Conservation (phyloP, 2,113 vertebrate genomes). For the Oxyruncus cristatus region DNA sequence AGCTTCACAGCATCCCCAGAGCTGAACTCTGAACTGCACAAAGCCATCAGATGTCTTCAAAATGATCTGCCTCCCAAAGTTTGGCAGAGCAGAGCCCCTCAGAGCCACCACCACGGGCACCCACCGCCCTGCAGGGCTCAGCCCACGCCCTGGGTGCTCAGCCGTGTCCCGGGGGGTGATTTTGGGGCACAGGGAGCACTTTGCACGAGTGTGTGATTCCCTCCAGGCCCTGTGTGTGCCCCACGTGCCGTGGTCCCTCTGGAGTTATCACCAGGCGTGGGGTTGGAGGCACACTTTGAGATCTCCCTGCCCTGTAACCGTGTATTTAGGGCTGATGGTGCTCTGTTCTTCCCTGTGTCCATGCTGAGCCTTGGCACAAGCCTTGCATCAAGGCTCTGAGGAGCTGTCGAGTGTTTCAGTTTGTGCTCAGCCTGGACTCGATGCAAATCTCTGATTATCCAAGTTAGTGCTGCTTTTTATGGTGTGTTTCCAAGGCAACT, state of each 20-base stretch:
- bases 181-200: background rate
- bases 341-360: background rate
- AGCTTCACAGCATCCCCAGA: background rate
- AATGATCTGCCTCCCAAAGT: background rate
- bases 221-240: background rate
- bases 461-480: background rate
- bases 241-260: background rate
- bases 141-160: background rate
- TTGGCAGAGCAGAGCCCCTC: background rate
- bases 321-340: accelerated
- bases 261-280: accelerated
- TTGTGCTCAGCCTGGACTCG: background rate
- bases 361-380: background rate
- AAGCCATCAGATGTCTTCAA: accelerated
- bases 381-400: background rate
- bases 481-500: constrained; percentile 41
- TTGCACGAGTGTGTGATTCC: background rate
- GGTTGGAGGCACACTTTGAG: accelerated
- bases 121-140: background rate
- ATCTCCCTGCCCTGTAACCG: background rate
- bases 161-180: accelerated
- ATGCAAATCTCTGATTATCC: background rate
- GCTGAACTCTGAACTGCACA: background rate
- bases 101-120: accelerated
- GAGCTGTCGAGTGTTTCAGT: background rate